Evolutionary conservation across 2,888 invertebrate species (phyloP), one percentile per base, ranked within the genome.

Genomic region (Drosophila koepferae): DNA sequence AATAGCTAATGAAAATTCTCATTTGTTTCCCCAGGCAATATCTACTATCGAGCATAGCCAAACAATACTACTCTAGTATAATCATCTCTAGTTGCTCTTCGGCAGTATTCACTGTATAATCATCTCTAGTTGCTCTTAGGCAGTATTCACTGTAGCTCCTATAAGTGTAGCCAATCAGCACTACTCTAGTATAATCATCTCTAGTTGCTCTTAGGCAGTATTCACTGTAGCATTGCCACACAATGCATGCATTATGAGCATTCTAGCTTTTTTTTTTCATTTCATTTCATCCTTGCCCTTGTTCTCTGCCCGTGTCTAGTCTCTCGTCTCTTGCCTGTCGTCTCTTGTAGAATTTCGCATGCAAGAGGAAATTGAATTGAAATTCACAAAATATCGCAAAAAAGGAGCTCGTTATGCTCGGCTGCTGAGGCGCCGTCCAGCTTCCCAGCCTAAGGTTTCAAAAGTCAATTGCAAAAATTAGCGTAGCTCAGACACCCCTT

Each of bases 341-440:
- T 44, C 54, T 31, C 31, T 38, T n/a, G 71, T 68, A 59, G 70
- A 74, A 82, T 87, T 87, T 82, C 80, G 76, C 80, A 81, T 81
- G 69, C 84, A 83, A 78, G 72, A 89, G 90, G 90, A 91, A 90
- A 91, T 91, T 89, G 90, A 90, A 90, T 91, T 91, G 85, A 87
- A 91, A 91, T 91, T 83, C 87, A 75, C 74, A 87, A 81, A 81
- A 82, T 79, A 71, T 79, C 59, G 80, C 80, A 79, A 83, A 91
- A 90, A 91, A 90, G 91, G 89, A 89, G 89, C 89, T 91, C 91
- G 91, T 91, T 91, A 91, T 88, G 75, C 78, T 83, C 82, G 72
- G 71, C 72, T 74, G 70, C 70, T 60, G 63, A 77, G 87, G 83
- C 86, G 86, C 86, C 86, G 74, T 73, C 28, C 60, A 54, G 77